Percentiles rank a stretch among this genome's conserved stretches.
Conservation (phyloP, 2,888 invertebrate genomes). For the Loripinus fragilis region DNA sequence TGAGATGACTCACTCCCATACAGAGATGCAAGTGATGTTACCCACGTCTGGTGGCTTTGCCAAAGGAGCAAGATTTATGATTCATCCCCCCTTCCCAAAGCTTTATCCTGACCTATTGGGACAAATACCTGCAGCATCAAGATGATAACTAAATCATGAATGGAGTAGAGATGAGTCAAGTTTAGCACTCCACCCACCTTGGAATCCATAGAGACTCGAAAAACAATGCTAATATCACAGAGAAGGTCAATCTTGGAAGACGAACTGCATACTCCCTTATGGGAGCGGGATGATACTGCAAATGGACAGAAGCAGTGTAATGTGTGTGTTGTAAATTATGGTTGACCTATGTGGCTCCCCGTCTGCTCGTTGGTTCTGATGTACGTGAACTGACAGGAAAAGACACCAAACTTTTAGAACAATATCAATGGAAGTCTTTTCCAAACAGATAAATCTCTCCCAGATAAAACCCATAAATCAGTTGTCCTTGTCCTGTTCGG, state of each 20-base stretch:
- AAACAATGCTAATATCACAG: background rate
- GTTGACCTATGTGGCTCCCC: background rate
- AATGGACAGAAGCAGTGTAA: background rate
- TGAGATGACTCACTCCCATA: too few relatives aligned
- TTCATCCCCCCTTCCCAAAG: too few relatives aligned
- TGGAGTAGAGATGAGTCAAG: too few relatives aligned
- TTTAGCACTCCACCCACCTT: too few relatives aligned
- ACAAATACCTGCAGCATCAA: too few relatives aligned
- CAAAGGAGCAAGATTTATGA: too few relatives aligned
- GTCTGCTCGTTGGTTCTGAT: background rate
- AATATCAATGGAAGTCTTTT: background rate
- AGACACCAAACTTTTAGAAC: background rate
- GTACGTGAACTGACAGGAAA: background rate
- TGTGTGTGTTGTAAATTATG: background rate
- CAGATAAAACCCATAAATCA: background rate
- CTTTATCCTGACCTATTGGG: too few relatives aligned
- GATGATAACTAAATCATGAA: too few relatives aligned
- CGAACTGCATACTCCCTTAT: background rate
- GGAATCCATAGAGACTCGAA: background rate
- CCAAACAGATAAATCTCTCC: background rate
- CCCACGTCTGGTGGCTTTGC: too few relatives aligned
- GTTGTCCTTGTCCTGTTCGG: background rate
- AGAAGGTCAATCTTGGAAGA: background rate
- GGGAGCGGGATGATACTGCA: background rate
- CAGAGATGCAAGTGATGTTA: too few relatives aligned